Evolutionary conservation across 2,888 invertebrate species (phyloP).

Genomic region (Ernsta delagoae): DNA sequence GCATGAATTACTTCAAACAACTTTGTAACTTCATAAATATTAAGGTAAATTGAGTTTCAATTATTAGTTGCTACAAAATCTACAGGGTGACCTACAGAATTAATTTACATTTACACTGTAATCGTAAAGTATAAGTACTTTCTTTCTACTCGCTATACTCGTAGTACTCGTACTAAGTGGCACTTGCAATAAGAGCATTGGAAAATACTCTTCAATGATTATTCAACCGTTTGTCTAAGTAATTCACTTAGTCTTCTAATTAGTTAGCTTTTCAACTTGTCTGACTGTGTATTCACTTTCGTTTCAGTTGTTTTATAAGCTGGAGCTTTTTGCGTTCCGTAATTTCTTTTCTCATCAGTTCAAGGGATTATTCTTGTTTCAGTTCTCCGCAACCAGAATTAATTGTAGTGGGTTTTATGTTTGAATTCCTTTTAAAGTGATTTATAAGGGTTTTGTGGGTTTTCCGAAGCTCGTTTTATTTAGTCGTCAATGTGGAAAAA

Average conservation of each 20-base stretch:
- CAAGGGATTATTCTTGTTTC: constrained; percentile 14
- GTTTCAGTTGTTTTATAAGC: constrained; percentile 28
- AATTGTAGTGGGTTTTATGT: constrained; percentile 4
- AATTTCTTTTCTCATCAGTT: constrained; percentile 21
- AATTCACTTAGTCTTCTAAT: constrained; percentile 60
- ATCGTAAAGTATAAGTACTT: too few relatives aligned
- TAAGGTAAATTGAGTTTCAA: too few relatives aligned
- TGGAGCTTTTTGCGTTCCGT: constrained; percentile 14
- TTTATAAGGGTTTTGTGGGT: too few relatives aligned
- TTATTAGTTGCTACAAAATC: too few relatives aligned
- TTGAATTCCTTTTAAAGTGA: too few relatives aligned
- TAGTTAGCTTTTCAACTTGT: constrained; percentile 49
- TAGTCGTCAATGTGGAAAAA: background rate
- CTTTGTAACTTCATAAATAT: too few relatives aligned
- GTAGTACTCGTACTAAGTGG: too few relatives aligned
- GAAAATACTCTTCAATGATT: background rate
- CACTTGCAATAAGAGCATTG: background rate
- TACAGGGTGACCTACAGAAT: too few relatives aligned
- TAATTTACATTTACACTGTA: too few relatives aligned
- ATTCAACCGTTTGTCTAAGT: constrained; percentile 52
- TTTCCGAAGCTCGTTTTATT: background rate
- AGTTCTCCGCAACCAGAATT: constrained; percentile 3
- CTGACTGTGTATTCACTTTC: constrained; percentile 40
- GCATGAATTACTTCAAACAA: too few relatives aligned
- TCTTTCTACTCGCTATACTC: too few relatives aligned